Evolutionary conservation across 2,888 invertebrate species (phyloP).

Genomic region (Pomacea canaliculata): DNA sequence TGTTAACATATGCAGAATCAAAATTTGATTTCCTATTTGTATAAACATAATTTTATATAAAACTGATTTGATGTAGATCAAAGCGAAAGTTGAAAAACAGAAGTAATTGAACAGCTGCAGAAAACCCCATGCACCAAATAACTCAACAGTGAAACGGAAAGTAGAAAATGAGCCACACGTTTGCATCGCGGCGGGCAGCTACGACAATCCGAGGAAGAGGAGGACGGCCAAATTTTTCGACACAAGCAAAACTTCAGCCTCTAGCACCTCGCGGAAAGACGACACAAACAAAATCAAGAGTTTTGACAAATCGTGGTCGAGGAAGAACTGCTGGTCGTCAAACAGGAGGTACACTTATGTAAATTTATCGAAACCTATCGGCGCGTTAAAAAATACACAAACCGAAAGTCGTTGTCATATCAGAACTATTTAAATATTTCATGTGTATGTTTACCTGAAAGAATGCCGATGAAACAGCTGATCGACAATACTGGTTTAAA

Average conservation of each 20-base stretch:
- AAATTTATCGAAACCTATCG: no score
- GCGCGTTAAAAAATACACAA: no score
- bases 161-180: slow-evolving; percentile 11
- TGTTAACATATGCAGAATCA: no score
- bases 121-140: background rate
- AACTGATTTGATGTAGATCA: background rate
- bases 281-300: slow-evolving; percentile 73
- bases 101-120: background rate
- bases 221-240: background rate
- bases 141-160: background rate
- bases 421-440: no score
- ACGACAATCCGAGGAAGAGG: slow-evolving; percentile 11
- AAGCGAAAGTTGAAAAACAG: background rate
- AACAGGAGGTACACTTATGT: no score
- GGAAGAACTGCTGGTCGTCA: background rate
- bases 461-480: no score
- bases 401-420: no score
- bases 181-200: slow-evolving; percentile 5
- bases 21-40: no score
- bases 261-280: background rate
- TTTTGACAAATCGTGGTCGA: slow-evolving; percentile 84
- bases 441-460: no score
- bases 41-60: no score
- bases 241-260: background rate
- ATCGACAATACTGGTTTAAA: no score